These are phyloP conservation scores for Odontomyia ornata DNA, from an alignment of 2,888 invertebrate genomes.

Conservation along the genomic window DNA sequence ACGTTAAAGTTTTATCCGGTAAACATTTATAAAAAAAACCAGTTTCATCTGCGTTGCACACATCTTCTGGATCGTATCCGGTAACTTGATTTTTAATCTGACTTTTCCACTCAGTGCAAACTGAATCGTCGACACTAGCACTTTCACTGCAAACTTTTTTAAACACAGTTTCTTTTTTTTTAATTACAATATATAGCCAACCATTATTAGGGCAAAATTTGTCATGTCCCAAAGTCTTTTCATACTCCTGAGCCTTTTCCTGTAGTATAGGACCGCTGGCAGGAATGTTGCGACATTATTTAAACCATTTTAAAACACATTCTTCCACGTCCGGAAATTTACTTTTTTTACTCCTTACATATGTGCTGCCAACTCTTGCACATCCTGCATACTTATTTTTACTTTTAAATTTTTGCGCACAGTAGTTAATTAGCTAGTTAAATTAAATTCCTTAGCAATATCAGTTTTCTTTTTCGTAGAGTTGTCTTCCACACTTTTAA, in stretches of 20 bases:
- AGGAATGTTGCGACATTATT: no score
- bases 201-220: neutral
- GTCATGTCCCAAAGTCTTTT: neutral
- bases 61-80: neutral
- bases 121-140: neutral
- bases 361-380: neutral
- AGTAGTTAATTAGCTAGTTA: no score
- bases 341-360: neutral
- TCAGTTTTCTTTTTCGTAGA: no score
- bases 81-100: neutral
- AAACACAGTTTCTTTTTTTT: neutral
- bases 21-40: neutral
- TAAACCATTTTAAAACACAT: no score
- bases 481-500: no score
- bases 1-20: neutral
- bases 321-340: neutral
- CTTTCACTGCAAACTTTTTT: neutral
- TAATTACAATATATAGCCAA: neutral
- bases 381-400: neutral
- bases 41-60: neutral
- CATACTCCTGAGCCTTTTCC: neutral
- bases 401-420: neutral
- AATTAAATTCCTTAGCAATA: no score
- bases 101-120: neutral
- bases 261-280: no score